Evolutionary conservation across 2,797 vertebrate genomes (phyloP), one percentile per base, ranked within the genome.

Genomic region (Falco concolor): DNA sequence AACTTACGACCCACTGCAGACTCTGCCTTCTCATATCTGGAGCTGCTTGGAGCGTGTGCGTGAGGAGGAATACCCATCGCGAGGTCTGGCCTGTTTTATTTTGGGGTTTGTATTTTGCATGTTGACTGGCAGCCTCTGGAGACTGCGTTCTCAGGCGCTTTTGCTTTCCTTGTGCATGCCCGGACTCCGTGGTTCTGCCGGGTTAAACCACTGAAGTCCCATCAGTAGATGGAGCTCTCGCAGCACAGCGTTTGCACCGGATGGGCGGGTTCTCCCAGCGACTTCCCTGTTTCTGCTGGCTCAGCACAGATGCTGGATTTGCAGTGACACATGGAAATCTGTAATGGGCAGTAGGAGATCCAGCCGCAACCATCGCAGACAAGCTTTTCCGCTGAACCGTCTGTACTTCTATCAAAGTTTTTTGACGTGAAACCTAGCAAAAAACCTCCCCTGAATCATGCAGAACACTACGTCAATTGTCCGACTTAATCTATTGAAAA

Each of bases 221-320:
- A 64, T 3, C 96, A 68, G 88, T 17, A 96, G 96, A 61, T 92
- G 96, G 96, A 94, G 96, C 96, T 93, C 70, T 56, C 4, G 88
- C 52, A 77, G 87, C 94, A 1, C 53, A 0, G 38, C 0, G 74
- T 25, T n/a, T 12, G 59, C 22, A 8, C 6, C 12, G 75, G 20
- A 9, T 4, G 79, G 8, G 38, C 32, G 79, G 54, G 19, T 61
- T 27, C 23, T 21, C 76, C 69, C 36, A 2, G 4, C 42, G 23
- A 1, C 25, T 30, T 68, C 6, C 5, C 85, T 14, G 9, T 22
- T 75, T 13, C 74, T 81, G 76, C 89, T 59, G 83, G 50, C 6
- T 87, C 94, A 77, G 95, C 92, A 40, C 86, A 22, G 81, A 54
- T 47, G 69, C 86, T 75, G 88, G 4, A 1, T 82, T 45, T 49